Percentiles rank a stretch among this genome's conserved stretches.
These are phyloP conservation scores for Gymnopithys bicolor DNA, from an alignment of 2,797 vertebrate species.

Conservation along the genomic window DNA sequence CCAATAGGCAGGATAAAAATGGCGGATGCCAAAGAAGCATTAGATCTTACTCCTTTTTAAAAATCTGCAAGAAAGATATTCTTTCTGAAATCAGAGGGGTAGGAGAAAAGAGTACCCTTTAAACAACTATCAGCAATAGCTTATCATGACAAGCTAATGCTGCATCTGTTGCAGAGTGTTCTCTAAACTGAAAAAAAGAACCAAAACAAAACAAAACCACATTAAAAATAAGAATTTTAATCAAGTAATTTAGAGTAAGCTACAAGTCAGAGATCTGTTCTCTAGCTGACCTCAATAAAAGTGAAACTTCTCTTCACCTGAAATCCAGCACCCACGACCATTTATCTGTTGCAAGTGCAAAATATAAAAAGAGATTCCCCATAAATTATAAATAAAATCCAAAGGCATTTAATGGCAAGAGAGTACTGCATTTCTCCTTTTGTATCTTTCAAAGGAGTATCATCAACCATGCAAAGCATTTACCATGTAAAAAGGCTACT, in stretches of 20 bases:
- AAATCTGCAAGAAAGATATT: background rate
- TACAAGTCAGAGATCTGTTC: background rate
- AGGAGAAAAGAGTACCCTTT: background rate
- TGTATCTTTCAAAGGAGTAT: background rate
- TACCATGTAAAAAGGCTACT: background rate
- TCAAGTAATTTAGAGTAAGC: background rate
- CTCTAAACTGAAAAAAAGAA: background rate
- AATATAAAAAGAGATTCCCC: background rate
- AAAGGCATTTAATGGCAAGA: constrained; percentile 14
- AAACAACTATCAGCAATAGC: background rate
- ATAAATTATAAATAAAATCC: background rate
- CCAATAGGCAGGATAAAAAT: constrained; percentile 34
- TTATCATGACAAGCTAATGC: background rate
- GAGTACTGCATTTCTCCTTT: background rate
- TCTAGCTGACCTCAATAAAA: constrained; percentile 29
- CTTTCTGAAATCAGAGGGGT: background rate
- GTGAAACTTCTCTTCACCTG: constrained; percentile 36
- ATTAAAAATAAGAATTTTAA: background rate
- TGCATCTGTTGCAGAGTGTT: background rate
- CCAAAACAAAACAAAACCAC: background rate
- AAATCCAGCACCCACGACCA: background rate
- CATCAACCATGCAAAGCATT: background rate
- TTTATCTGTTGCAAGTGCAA: background rate
- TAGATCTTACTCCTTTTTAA: background rate
- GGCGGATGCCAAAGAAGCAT: constrained; percentile 22